Evolutionary conservation across 2,797 vertebrate species (phyloP), one percentile per base, ranked within the genome.

Genomic region (Sebastes itinus): DNA sequence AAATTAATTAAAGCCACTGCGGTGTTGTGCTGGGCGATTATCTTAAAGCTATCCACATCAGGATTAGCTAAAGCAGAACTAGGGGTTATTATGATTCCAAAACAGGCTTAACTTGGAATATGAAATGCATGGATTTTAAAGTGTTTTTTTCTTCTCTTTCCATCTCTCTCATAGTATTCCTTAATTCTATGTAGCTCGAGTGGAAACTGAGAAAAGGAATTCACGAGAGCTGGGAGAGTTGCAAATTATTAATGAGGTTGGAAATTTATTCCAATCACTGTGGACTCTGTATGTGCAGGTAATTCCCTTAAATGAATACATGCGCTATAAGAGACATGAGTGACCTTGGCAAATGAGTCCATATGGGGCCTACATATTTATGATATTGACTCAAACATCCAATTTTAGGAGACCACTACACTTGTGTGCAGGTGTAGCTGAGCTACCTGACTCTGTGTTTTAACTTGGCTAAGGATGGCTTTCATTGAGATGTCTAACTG

Each of bases 401-500:
- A 60, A 74, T 89, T 88, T 78, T 42, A 52, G 60, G 77, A n/a
- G 59, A 55, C 42, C 7, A 32, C 58, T 30, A 63, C 0, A 27
- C 58, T 33, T 2, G 7, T 18, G 66, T 52, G 20, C 14, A 20
- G 23, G 59, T 69, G 22, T 20, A 59, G 61, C 75, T 32, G 3
- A 42, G 68, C 68, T 11, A 42, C 78, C 69, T 61, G 75, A 80
- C 66, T 16, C 79, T 42, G 83, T 78, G 81, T 89, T 87, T 87
- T 88, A 85, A 77, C 92, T 91, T 91, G 80, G 77, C 88, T 90
- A 74, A 82, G 78, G 77, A 84, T 62, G 77, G 83, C 90, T 82
- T 92, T 77, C 88, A 84, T 89, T 89, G 87, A 93, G 90, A 90
- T 49, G 87, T 94, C 87, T 83, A 33, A 70, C 86, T 77, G 89